A percentile compares a stretch with the other conserved stretches of the same genome.
Evolutionary conservation across 1,140 invertebrate species (phyloP).

Genomic region (Achroia grisella): DNA sequence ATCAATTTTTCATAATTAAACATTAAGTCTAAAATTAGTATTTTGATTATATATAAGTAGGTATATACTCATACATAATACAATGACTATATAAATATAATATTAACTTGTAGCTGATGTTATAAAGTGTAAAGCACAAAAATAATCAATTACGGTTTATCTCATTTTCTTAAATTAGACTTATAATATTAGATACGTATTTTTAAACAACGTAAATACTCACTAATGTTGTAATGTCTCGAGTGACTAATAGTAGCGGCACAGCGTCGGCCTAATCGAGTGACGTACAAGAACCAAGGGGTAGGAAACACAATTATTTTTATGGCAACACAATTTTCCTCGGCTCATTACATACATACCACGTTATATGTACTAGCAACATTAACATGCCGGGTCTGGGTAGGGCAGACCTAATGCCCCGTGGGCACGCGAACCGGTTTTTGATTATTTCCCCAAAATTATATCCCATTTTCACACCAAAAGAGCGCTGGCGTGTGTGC

Average conservation of each 20-base stretch:
- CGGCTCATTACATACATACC: slow-evolving; percentile 66
- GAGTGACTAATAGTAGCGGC: slow-evolving; percentile 7
- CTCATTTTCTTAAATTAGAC: too few species aligned
- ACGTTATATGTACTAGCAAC: slow-evolving; percentile 52
- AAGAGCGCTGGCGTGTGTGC: slow-evolving; percentile 29
- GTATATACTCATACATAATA: too few species aligned
- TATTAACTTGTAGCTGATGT: too few species aligned
- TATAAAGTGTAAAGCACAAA: too few species aligned
- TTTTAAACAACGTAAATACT: too few species aligned
- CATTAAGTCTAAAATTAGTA: too few species aligned
- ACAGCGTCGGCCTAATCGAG: slow-evolving; percentile 6
- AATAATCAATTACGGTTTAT: too few species aligned
- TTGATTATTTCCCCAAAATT: slow-evolving; percentile 70
- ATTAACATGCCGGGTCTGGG: slow-evolving; percentile 57
- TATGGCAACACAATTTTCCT: slow-evolving; percentile 70
- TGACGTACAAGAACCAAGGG: slow-evolving; percentile 31
- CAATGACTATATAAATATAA: too few species aligned
- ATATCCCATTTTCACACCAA: slow-evolving; percentile 69
- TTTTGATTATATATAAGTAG: too few species aligned
- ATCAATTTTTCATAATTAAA: too few species aligned
- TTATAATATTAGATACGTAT: too few species aligned
- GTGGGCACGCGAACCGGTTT: slow-evolving; percentile 63
- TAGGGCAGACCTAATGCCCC: slow-evolving; percentile 58
- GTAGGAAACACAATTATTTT: slow-evolving; percentile 67
- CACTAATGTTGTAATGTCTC: slow-evolving; percentile 2